Evolutionary conservation across 2,888 invertebrate genomes (phyloP), one percentile per base, ranked within the genome.

Genomic region (Caenorhabditis sp.): DNA sequence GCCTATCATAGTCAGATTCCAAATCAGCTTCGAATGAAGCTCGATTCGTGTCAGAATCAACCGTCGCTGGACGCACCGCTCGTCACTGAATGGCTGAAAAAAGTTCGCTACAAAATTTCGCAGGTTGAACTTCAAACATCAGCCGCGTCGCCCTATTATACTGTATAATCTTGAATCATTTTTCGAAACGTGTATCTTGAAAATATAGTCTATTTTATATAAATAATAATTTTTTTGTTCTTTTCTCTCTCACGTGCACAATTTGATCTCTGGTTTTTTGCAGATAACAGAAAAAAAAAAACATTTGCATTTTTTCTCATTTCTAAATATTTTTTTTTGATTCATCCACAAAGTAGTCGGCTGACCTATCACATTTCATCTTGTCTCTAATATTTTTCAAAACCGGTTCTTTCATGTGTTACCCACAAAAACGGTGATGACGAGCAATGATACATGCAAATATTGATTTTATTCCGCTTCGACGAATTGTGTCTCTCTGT

Each of bases 31-130:
- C 65, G 87, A 59, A 79, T 84, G 64, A 85, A 86, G 14, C 90
- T 97, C 66, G 94, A 95, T 88, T 92, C 92, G 78, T 95, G 95
- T 82, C 92, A 94, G 77, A 94, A 95, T 88, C 93, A 93, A 88
- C 91, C 92, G 27, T 93, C 92, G 6, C 62, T 83, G 26, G 79
- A 82, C 54, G 73, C 83, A 0, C 81, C 82, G n/a, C 73, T 79
- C 19, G 78, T 88, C 21, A 63, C 70, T 6, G 82, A 84, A 49
- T 95, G 96, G 93, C 90, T 99, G 66, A 94, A 95, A 89, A 91
- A 95, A 60, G 91, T 97, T 73, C 94, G 97, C 88, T 95, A 97
- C 88, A 97, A 97, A 91, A 95, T 99, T 93, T 95, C 95, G 5
- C 97, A 97, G 90, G 93, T 96, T 64, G 97, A 99, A 89, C 90